These are phyloP conservation scores for Ptyas mucosa DNA, from an alignment of 2,113 vertebrate species.

Conservation along the genomic window DNA sequence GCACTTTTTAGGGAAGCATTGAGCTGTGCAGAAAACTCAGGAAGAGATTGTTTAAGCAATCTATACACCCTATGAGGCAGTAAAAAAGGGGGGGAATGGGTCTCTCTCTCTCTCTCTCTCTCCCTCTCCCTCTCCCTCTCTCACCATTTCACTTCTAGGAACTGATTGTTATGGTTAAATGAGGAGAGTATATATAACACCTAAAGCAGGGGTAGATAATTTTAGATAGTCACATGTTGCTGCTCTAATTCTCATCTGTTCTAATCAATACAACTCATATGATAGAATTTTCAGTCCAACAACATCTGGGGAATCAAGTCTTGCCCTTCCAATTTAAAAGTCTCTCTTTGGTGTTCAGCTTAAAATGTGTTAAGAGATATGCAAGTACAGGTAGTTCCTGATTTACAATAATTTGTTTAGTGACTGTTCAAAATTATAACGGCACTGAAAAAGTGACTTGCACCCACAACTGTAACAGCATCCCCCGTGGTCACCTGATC, in stretches of 20 bases:
- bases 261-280: not conserved
- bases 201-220: not conserved
- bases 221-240: not conserved
- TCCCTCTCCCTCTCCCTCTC: accelerated
- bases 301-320: not conserved
- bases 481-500: not conserved
- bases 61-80: not conserved
- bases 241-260: not conserved
- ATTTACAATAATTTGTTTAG: not conserved
- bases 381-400: not conserved
- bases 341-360: not conserved
- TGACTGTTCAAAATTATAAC: not conserved
- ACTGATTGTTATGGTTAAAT: not conserved
- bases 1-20: not conserved
- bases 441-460: not conserved
- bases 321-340: not conserved
- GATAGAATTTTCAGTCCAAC: not conserved
- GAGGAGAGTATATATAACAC: too few species aligned
- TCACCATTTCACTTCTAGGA: not conserved
- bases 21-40: not conserved
- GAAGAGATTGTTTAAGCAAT: not conserved
- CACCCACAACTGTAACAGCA: not conserved
- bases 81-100: not conserved
- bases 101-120: too few species aligned
- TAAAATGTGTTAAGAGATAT: not conserved